phyloP scores from a whole-genome alignment of 2,888 invertebrate species.

The Acleris cristana region DNA sequence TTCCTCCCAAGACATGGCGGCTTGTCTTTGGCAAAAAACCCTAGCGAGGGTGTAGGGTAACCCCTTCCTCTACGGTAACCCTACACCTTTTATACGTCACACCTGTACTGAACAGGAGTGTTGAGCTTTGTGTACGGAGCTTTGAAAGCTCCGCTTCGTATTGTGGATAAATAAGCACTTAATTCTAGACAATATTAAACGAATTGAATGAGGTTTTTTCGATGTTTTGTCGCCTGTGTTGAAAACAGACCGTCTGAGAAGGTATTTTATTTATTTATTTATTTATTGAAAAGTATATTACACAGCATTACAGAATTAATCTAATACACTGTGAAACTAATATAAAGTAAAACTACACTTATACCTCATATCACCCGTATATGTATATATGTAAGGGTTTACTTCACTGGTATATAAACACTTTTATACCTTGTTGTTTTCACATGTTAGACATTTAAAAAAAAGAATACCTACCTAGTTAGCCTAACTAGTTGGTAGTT shows the following conservation, averaged over 20 bases:
- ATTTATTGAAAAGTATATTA: too few species aligned
- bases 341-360: too few species aligned
- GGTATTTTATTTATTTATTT: too few species aligned
- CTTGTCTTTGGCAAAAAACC: slow-evolving; percentile 27
- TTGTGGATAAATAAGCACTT: slow-evolving; percentile 38
- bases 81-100: slow-evolving; percentile 24
- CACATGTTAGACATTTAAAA: too few species aligned
- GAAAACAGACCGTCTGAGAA: slow-evolving; percentile 21
- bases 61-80: slow-evolving; percentile 23
- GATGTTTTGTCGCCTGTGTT: slow-evolving; percentile 30
- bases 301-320: too few species aligned
- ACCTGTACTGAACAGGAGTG: slow-evolving; percentile 34
- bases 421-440: too few species aligned
- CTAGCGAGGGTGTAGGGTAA: slow-evolving; percentile 21
- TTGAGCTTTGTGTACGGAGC: slow-evolving; percentile 16
- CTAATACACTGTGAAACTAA: too few species aligned
- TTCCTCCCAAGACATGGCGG: slow-evolving; percentile 31
- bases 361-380: too few species aligned
- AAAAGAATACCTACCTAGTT: too few species aligned
- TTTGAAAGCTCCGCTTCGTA: slow-evolving; percentile 30
- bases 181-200: slow-evolving; percentile 32
- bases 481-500: too few species aligned
- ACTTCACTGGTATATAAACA: too few species aligned
- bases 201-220: slow-evolving; percentile 18
- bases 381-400: too few species aligned